Base-by-base conservation (phyloP, 2,797 vertebrate genomes). In the Crax fasciolata region DNA sequence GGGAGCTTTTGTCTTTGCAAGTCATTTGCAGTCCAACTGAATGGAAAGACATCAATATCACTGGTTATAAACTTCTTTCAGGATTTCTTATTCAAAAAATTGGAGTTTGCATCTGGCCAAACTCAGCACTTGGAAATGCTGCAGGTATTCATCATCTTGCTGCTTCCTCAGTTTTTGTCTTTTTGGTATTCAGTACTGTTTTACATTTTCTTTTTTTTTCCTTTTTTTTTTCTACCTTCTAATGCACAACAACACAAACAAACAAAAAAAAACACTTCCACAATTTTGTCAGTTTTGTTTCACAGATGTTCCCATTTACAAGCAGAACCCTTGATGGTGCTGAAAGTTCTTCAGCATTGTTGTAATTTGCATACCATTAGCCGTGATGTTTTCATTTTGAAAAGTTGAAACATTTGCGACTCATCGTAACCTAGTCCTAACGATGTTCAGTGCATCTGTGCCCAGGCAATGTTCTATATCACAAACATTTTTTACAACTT, bases 251-350 rank as follows among this genome's bases (percentile, higher is more conserved):
- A 57, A 13, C n/a, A 32, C 55, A 62, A 86, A 43, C n/a, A 12
- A 74, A 95, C 80, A 46, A 86, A 91, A 89, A 65, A 39, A 9
- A 0, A 0, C 13, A 28, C 25, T 44, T 17, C 23, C 9, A 52
- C 30, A 1, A 1, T 70, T 84, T 73, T 89, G 49, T 93, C 97
- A 94, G 84, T 91, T 91, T 83, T 73, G 80, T 79, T 97, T 87
- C 96, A 83, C 97, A 97, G 97, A 97, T 98, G 97, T 98, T 98
- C 95, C 95, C 87, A 85, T 95, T 97, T 97, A 87, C 79, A 94
- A 97, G 94, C 94, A 96, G 96, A 96, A 97, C 95, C 93, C 94
- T 93, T 96, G 95, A 97, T 95, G 95, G 91, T 84, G 71, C 96
- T 97, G 94, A 95, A 97, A 97, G 92, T 96, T 97, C 85, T 87